Conservation (phyloP, 2,113 vertebrate genomes). For the Aleadryas rufinucha region DNA sequence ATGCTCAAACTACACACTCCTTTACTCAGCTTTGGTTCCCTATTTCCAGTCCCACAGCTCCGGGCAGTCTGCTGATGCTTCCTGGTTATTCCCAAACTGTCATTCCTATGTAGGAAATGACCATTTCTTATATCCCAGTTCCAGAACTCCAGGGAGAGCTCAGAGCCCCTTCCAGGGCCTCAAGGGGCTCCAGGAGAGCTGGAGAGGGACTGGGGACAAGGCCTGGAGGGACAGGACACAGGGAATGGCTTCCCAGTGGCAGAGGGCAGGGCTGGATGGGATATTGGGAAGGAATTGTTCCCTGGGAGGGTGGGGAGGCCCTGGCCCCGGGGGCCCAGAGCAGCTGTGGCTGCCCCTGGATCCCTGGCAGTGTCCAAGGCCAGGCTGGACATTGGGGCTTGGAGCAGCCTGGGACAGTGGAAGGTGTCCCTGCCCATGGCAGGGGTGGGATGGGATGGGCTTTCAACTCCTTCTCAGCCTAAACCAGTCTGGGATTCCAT, state of each 20-base stretch:
- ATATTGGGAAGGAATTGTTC: not conserved
- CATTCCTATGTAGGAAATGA: not conserved
- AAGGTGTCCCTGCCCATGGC: not conserved
- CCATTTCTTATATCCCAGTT: not conserved
- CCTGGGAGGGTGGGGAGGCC: not conserved
- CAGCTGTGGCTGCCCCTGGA: not conserved
- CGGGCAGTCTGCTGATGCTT: not conserved
- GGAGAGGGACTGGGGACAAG: not conserved
- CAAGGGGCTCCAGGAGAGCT: not conserved
- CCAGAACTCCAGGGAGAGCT: not conserved
- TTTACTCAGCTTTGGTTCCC: not conserved
- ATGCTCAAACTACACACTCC: not conserved
- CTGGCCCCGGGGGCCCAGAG: not conserved
- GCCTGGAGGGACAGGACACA: not conserved
- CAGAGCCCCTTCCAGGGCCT: not conserved
- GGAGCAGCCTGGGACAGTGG: not conserved
- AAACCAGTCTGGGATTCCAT: not conserved
- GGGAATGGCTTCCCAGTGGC: not conserved
- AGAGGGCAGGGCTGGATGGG: not conserved
- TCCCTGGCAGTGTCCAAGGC: not conserved
- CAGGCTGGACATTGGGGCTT: fast-evolving
- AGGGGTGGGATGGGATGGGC: fast-evolving
- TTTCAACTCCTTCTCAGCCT: not conserved
- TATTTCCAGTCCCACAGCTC: not conserved
- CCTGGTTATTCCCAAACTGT: not conserved